Evolutionary conservation across 37 sponge, comb jelly and placozoan species (phyloP).

Genomic region (Cladorhizidae sp.): DNA sequence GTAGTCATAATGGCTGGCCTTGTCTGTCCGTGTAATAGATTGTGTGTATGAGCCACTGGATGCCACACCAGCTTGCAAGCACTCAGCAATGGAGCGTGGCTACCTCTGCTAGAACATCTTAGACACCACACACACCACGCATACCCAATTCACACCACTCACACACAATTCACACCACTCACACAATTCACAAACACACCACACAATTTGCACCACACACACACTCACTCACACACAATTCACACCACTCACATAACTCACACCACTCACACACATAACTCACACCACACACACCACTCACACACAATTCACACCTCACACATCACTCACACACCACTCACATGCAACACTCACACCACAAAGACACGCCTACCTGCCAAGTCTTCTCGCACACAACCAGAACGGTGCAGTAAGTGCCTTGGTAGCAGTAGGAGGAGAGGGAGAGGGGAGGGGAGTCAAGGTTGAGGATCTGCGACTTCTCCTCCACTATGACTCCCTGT

Average conservation of each 20-base stretch:
- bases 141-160: too few relatives aligned
- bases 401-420: slow-evolving; percentile 19
- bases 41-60: too few relatives aligned
- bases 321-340: background rate
- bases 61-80: too few relatives aligned
- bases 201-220: background rate
- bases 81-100: too few relatives aligned
- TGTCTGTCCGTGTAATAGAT: too few relatives aligned
- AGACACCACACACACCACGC: background rate
- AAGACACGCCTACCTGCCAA: slow-evolving; percentile 49
- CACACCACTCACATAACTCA: background rate
- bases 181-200: background rate
- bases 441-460: slow-evolving; percentile 30
- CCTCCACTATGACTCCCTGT: slow-evolving; percentile 41
- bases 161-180: background rate
- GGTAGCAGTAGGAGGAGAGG: slow-evolving; percentile 11
- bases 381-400: slow-evolving; percentile 41
- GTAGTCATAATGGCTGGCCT: too few relatives aligned
- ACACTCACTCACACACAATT: background rate
- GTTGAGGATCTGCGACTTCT: slow-evolving; percentile 47
- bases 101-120: too few relatives aligned
- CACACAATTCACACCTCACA: background rate
- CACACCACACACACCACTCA: background rate
- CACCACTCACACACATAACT: background rate
- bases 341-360: background rate